phyloP scores from a whole-genome alignment of 2,797 vertebrate species.

The Mormyrus hasselquistii region DNA sequence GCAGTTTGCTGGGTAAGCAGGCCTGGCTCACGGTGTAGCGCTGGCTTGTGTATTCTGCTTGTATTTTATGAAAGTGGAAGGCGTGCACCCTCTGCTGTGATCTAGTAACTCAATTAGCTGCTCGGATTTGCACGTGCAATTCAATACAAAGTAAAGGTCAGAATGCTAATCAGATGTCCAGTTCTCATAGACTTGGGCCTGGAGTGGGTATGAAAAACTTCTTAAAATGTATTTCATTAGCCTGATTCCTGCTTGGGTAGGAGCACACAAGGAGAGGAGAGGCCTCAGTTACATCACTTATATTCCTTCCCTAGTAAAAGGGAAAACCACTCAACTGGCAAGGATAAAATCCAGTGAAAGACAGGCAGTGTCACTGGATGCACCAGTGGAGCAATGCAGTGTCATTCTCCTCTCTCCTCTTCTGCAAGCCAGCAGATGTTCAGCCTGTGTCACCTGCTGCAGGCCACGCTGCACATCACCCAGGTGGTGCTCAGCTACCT shows the following conservation, averaged over 20 bases:
- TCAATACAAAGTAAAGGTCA: not conserved
- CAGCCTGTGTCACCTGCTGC: slow-evolving; percentile 82
- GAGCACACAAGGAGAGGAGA: not conserved
- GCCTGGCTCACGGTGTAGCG: not conserved
- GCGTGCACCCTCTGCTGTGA: not conserved
- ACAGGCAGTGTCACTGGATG: not conserved
- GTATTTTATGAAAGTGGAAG: not conserved
- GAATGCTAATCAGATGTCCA: not conserved
- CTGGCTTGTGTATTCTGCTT: not conserved
- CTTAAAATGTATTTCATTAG: not conserved
- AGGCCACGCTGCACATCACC: slow-evolving; percentile 82
- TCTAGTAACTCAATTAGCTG: not conserved
- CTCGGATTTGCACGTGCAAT: not conserved
- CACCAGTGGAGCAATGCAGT: not conserved
- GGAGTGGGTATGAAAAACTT: not conserved
- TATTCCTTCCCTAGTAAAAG: not conserved
- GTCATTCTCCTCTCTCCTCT: slow-evolving; percentile 8
- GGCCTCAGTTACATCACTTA: not conserved
- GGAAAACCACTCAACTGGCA: not conserved
- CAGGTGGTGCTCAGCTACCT: slow-evolving; percentile 94
- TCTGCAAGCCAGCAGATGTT: slow-evolving; percentile 81
- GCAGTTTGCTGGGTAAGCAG: slow-evolving; percentile 87
- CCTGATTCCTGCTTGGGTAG: not conserved
- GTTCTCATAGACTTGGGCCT: not conserved
- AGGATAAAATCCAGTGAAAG: not conserved